Conservation (phyloP, 2,888 invertebrate species). For the Megaustenia siamemsis region DNA sequence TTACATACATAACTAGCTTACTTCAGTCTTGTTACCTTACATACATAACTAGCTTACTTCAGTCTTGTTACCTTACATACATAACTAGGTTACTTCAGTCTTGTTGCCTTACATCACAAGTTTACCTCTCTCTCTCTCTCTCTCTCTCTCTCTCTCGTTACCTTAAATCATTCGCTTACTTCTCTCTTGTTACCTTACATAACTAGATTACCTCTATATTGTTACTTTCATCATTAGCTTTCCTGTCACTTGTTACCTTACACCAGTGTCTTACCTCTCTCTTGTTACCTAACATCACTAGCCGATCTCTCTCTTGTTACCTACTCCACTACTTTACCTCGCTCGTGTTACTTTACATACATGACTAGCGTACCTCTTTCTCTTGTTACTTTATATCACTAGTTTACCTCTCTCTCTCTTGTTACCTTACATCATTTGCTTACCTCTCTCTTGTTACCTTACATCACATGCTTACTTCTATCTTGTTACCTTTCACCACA, state of each 20-base stretch:
- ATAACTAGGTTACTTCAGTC: too few relatives aligned
- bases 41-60: too few relatives aligned
- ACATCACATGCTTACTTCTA: not conserved
- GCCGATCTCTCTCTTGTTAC: not conserved
- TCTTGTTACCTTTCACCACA: not conserved
- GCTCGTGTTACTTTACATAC: not conserved
- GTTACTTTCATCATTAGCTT: not conserved
- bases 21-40: too few relatives aligned
- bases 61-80: too few relatives aligned
- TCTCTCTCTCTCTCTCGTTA: slow-evolving; percentile 17
- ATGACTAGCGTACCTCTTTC: not conserved
- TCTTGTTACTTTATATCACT: not conserved
- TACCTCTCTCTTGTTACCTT: not conserved
- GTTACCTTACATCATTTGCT: not conserved
- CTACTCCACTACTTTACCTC: not conserved
- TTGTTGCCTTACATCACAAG: too few relatives aligned
- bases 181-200: not conserved
- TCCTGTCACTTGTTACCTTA: not conserved
- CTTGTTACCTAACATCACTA: not conserved
- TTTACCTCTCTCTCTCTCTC: slow-evolving; percentile 34
- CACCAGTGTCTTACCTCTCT: not conserved
- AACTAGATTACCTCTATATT: too few relatives aligned
- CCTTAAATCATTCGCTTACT: not conserved
- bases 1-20: too few relatives aligned
- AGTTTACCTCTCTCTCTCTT: slow-evolving; percentile 2